phyloP scores from a whole-genome alignment of 1,140 invertebrate genomes.

The Drosophila tropicalis region DNA sequence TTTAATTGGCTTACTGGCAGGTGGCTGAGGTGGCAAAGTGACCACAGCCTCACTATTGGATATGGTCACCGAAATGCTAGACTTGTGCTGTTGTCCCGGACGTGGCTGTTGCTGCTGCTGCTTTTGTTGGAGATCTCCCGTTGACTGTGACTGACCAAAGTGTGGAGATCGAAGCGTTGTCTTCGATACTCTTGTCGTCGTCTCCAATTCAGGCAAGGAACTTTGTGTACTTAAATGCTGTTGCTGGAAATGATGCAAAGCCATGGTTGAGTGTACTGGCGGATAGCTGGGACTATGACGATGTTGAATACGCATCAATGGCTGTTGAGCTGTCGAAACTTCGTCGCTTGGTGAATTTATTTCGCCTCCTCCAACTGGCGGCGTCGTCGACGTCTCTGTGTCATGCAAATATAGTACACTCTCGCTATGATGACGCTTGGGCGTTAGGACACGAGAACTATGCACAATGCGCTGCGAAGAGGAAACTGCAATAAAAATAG shows the following conservation, averaged over 20 bases:
- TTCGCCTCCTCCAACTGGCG: background rate
- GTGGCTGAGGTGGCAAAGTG: conserved; percentile 60
- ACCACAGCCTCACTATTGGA: conserved; percentile 68
- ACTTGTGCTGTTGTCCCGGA: conserved; percentile 66
- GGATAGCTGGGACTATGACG: conserved; percentile 80
- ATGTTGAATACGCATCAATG: conserved; percentile 62
- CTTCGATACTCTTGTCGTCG: conserved; percentile 1
- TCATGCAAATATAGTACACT: conserved; percentile 89
- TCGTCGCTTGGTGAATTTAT: background rate
- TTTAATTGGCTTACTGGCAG: conserved; percentile 63
- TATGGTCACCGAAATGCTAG: conserved; percentile 78
- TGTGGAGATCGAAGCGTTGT: conserved; percentile 30
- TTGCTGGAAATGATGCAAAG: conserved; percentile 57
- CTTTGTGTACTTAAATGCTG: conserved; percentile 59
- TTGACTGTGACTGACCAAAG: conserved; percentile 62
- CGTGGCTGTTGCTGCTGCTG: conserved; percentile 38
- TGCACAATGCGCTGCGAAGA: conserved; percentile 89
- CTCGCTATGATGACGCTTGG: conserved; percentile 91
- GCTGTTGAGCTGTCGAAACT: conserved; percentile 29
- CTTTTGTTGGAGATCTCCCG: conserved; percentile 65
- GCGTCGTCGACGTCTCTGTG: conserved; percentile 51
- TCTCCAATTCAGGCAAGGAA: conserved; percentile 64
- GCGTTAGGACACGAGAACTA: conserved; percentile 90
- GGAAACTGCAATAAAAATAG: conserved; percentile 61
- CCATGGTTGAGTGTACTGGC: conserved; percentile 69